Conservation (phyloP, 2,888 invertebrate genomes). For the Rhagium mordax region DNA sequence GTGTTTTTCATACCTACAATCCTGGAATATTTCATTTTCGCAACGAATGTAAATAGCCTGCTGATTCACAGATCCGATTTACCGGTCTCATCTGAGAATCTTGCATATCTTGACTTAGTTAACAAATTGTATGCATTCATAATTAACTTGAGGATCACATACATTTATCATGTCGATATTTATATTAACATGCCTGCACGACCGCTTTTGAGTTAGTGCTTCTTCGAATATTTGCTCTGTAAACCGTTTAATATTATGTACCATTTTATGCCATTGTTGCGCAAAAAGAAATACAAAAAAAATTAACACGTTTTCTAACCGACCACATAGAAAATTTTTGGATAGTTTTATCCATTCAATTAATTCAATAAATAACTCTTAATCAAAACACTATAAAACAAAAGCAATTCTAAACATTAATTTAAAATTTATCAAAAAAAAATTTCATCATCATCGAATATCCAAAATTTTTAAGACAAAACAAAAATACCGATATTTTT, state of each 20-base stretch:
- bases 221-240: slow-evolving; percentile 24
- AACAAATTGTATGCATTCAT: slow-evolving; percentile 58
- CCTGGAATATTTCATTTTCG: slow-evolving; percentile 17
- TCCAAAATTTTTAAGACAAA: too few relatives aligned
- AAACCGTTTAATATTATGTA: slow-evolving; percentile 3
- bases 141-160: slow-evolving; percentile 58
- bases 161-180: slow-evolving; percentile 59
- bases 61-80: slow-evolving; percentile 26
- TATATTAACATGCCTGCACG: slow-evolving; percentile 45
- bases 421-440: too few relatives aligned
- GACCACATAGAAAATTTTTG: background rate
- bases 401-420: too few relatives aligned
- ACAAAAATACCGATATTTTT: too few relatives aligned
- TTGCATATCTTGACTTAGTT: slow-evolving; percentile 52
- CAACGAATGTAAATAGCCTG: slow-evolving; percentile 12
- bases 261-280: background rate
- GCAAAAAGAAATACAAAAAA: background rate
- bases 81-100: slow-evolving; percentile 29
- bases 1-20: slow-evolving; percentile 8
- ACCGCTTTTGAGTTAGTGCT: slow-evolving; percentile 33
- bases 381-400: too few relatives aligned
- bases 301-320: background rate
- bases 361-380: too few relatives aligned
- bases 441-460: too few relatives aligned
- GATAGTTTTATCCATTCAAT: background rate